Percentiles rank a stretch among this genome's conserved stretches.
These are phyloP conservation scores for Mactromeris polynyma DNA, from an alignment of 2,888 invertebrate species.

Conservation along the genomic window DNA sequence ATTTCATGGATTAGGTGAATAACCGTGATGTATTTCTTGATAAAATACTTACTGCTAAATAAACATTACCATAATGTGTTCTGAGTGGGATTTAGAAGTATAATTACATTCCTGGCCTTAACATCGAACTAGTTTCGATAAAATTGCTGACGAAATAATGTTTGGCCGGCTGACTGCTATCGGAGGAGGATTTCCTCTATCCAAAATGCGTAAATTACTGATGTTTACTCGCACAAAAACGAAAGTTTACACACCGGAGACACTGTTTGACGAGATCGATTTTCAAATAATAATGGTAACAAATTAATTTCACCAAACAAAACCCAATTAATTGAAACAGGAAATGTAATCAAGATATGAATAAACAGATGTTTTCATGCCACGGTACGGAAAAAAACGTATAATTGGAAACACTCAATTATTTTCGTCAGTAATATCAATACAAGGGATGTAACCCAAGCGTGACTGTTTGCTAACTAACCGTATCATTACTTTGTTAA, in stretches of 20 bases:
- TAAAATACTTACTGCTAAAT: too few species aligned
- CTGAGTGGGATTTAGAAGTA: too few species aligned
- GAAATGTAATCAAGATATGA: conserved; percentile 15
- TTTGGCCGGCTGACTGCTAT: neutral
- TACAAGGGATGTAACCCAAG: neutral
- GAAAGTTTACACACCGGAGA: neutral
- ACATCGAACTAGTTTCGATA: too few species aligned
- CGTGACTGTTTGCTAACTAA: conserved; percentile 20
- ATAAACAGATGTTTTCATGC: conserved; percentile 2
- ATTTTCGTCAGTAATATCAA: neutral
- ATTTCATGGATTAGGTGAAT: too few species aligned
- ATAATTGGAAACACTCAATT: neutral
- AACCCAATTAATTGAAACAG: conserved; percentile 9
- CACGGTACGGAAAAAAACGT: neutral
- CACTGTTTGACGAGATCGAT: neutral
- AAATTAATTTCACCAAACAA: conserved; percentile 3
- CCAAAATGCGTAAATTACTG: neutral
- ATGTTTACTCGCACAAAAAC: neutral
- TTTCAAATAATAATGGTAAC: neutral
- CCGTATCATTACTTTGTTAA: neutral
- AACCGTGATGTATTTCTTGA: too few species aligned
- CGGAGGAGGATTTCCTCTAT: neutral
- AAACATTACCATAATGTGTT: too few species aligned
- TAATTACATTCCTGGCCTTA: too few species aligned
- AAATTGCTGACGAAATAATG: neutral